Conservation (phyloP, 23 tunicate genomes). For the Halocynthia roretzi region DNA sequence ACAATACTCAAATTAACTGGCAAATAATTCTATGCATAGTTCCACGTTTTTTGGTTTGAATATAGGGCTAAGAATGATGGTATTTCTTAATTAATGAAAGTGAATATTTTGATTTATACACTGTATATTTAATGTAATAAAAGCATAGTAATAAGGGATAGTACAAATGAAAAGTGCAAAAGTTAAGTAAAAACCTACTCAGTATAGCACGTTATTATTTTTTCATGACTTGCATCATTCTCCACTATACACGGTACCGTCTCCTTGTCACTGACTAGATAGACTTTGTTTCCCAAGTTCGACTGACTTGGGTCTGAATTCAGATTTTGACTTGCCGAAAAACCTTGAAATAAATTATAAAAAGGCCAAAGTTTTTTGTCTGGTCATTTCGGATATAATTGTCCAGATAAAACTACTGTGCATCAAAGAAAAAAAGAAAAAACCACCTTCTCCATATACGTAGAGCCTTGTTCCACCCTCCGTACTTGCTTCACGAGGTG, state of each 20-base stretch:
- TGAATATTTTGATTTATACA: too few species aligned
- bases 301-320: neutral
- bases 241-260: constrained; percentile 32
- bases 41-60: too few species aligned
- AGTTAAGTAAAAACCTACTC: constrained; percentile 12
- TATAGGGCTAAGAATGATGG: too few species aligned
- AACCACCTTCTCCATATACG: constrained; percentile 13
- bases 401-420: neutral
- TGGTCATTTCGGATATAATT: neutral
- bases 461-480: constrained; percentile 15
- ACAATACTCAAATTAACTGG: too few species aligned
- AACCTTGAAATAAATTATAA: constrained; percentile 1
- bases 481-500: constrained; percentile 2
- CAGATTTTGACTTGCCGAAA: constrained; percentile 23
- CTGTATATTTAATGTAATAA: too few species aligned
- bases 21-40: too few species aligned
- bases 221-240: constrained; percentile 38
- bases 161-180: neutral
- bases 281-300: constrained; percentile 24
- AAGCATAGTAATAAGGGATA: neutral
- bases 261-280: constrained; percentile 21
- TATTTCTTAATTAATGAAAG: too few species aligned
- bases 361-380: neutral
- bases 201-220: constrained; percentile 27
- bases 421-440: neutral